Evolutionary conservation across 1,140 invertebrate genomes (phyloP).

Genomic region (Caenorhabditis elegans): WBcel235 BX284602.5:7238001-7238500

Average conservation of each 20-base stretch:
- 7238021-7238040: too few species aligned
- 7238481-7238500: background rate
- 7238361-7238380: background rate
- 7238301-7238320: constrained; percentile 16
- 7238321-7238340: constrained; percentile 5
- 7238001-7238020: too few species aligned
- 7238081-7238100: too few species aligned
- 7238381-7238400: background rate
- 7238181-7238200: background rate
- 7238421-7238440: background rate
- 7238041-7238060: too few species aligned
- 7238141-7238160: background rate
- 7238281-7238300: background rate
- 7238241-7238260: constrained; percentile 13
- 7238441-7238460: constrained; percentile 3
- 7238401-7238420: constrained; percentile 10
- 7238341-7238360: background rate
- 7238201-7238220: background rate
- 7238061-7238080: too few species aligned
- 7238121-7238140: background rate
- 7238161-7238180: background rate
- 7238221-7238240: background rate
- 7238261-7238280: background rate
- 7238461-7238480: constrained; percentile 6
- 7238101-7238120: too few species aligned